Conservation (phyloP, 2,113 vertebrate species). For the Notothenia coriiceps region DNA sequence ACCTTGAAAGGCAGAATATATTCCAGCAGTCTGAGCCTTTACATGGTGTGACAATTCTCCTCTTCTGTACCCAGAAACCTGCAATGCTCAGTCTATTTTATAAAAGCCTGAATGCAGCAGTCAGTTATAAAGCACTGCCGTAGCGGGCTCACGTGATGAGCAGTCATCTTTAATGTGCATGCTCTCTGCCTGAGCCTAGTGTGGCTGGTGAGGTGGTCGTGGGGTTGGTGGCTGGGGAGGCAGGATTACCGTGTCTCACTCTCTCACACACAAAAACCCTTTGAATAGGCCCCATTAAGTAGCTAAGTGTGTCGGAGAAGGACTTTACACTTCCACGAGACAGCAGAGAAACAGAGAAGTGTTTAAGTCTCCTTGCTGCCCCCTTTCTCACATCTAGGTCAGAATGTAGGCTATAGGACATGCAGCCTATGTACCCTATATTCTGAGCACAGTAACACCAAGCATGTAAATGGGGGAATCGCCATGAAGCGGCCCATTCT, state of each 20-base stretch:
- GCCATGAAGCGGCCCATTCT: not conserved
- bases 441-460: slow-evolving; percentile 36
- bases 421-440: slow-evolving; percentile 27
- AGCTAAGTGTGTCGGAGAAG: slow-evolving; percentile 56
- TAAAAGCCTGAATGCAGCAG: slow-evolving; percentile 15
- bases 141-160: slow-evolving; percentile 17
- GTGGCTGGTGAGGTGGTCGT: slow-evolving; percentile 33
- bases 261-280: slow-evolving; percentile 21
- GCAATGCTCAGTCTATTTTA: slow-evolving; percentile 14
- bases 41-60: not conserved
- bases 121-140: slow-evolving; percentile 30
- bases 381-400: slow-evolving; percentile 75
- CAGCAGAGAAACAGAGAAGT: slow-evolving; percentile 60
- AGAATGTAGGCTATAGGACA: slow-evolving; percentile 70
- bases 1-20: slow-evolving; percentile 27
- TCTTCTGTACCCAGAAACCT: not conserved
- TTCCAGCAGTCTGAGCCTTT: slow-evolving; percentile 14
- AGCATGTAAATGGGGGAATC: slow-evolving; percentile 16
- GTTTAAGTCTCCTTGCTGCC: slow-evolving; percentile 68
- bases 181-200: slow-evolving; percentile 16
- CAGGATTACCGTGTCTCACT: slow-evolving; percentile 38
- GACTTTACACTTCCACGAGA: slow-evolving; percentile 49
- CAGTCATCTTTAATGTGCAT: slow-evolving; percentile 29
- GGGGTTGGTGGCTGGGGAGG: slow-evolving; percentile 15
- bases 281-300: slow-evolving; percentile 42